These are phyloP conservation scores for Malurus splendens DNA, from an alignment of 2,797 vertebrate species.

Conservation along the genomic window DNA sequence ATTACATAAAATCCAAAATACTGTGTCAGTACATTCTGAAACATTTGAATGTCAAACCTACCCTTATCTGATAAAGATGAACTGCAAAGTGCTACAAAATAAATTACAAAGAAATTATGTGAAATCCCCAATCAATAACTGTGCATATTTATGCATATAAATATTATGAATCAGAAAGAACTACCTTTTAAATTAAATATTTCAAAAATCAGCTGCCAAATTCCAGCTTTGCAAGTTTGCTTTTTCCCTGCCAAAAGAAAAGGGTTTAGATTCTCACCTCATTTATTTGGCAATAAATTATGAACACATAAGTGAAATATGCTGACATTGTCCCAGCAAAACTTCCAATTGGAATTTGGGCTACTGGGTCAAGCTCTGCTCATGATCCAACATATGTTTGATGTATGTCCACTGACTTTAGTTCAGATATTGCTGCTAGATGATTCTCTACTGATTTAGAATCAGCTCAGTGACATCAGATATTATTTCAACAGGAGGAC, in stretches of 20 bases:
- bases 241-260: not conserved
- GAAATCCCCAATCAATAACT: slow-evolving; percentile 21
- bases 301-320: not conserved
- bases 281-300: not conserved
- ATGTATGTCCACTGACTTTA: slow-evolving; percentile 46
- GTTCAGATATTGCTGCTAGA: not conserved
- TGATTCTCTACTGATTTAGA: not conserved
- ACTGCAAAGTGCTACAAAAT: slow-evolving; percentile 60
- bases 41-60: slow-evolving; percentile 47
- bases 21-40: slow-evolving; percentile 47
- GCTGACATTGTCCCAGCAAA: not conserved
- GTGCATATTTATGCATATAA: not conserved
- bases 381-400: not conserved
- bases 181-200: slow-evolving; percentile 1
- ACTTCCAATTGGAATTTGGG: not conserved
- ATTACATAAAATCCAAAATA: slow-evolving; percentile 62
- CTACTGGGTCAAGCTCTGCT: not conserved
- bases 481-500: not conserved
- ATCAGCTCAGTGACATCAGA: not conserved
- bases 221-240: slow-evolving; percentile 7
- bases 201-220: slow-evolving; percentile 14
- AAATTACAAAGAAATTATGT: not conserved
- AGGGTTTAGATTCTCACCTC: not conserved
- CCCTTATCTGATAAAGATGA: slow-evolving; percentile 44
- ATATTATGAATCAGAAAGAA: slow-evolving; percentile 1